A percentile compares a stretch with the other conserved stretches of the same genome.
Evolutionary conservation across 2,113 vertebrate species (phyloP).

Genomic region (Mustela lutreola): DNA sequence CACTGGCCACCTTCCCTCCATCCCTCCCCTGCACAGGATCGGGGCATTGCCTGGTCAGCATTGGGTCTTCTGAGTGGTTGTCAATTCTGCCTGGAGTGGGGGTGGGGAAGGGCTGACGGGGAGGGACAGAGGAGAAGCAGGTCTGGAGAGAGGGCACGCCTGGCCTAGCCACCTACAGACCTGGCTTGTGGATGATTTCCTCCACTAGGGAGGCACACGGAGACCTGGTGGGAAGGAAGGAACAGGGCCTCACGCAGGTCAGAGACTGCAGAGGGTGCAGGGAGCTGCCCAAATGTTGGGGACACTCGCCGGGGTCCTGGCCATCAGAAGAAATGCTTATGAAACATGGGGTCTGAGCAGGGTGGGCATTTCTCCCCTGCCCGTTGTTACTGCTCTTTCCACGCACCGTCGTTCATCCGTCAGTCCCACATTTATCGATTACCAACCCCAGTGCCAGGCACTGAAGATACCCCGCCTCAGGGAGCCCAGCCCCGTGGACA

Average conservation of each 20-base stretch:
- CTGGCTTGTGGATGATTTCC: background rate
- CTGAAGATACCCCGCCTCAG: no score
- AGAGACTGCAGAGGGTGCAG: background rate
- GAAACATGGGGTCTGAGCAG: background rate
- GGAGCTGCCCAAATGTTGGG: background rate
- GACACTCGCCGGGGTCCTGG: background rate
- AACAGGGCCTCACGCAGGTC: background rate
- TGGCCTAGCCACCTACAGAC: background rate
- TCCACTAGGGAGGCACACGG: background rate
- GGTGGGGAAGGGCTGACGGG: accelerated
- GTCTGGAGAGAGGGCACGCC: background rate
- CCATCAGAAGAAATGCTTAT: accelerated
- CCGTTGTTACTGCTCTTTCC: background rate
- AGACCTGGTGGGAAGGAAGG: background rate
- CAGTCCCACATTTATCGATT: background rate
- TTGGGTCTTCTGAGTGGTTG: background rate
- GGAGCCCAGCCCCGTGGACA: accelerated
- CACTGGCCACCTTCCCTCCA: background rate
- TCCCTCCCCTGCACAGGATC: no score
- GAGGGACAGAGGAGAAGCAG: background rate
- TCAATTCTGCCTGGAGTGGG: background rate
- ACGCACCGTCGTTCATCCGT: accelerated
- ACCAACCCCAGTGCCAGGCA: background rate
- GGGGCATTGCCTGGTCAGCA: no score
- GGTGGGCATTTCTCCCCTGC: background rate